Conservation (phyloP, 2,113 vertebrate species). For the Egretta garzetta region DNA sequence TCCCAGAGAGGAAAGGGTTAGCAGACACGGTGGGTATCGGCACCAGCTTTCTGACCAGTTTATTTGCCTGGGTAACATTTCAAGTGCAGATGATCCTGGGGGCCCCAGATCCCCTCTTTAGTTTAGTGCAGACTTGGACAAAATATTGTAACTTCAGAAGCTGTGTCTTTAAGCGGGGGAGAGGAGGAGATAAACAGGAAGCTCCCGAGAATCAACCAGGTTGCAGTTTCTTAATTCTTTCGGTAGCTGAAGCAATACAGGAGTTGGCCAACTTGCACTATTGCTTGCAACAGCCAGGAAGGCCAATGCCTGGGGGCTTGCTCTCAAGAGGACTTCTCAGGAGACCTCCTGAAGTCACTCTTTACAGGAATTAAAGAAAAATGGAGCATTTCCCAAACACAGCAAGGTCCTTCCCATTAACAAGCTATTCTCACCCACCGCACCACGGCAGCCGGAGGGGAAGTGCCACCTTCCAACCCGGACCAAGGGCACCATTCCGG, state of each 20-base stretch:
- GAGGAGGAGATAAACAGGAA: background rate
- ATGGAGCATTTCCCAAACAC: background rate
- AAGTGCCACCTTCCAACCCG: background rate
- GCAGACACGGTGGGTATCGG: accelerated
- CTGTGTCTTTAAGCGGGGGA: background rate
- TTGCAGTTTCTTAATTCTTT: background rate
- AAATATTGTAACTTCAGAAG: background rate
- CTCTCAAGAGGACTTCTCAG: background rate
- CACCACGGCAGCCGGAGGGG: background rate
- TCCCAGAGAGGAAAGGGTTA: background rate
- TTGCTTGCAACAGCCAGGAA: background rate
- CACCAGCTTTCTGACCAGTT: background rate
- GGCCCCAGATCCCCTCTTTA: background rate
- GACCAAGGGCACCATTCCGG: background rate
- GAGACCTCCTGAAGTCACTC: background rate
- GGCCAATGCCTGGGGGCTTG: background rate
- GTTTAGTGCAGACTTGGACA: background rate
- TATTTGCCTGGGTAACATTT: background rate
- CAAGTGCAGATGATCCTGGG: background rate
- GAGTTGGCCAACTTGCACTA: background rate
- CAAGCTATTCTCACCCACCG: background rate
- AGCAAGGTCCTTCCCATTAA: background rate
- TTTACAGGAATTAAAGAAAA: background rate
- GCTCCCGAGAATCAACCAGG: background rate
- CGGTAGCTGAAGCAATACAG: background rate